Conservation (phyloP, 2,888 invertebrate species). For the Zygothrica quintamaculata region DNA sequence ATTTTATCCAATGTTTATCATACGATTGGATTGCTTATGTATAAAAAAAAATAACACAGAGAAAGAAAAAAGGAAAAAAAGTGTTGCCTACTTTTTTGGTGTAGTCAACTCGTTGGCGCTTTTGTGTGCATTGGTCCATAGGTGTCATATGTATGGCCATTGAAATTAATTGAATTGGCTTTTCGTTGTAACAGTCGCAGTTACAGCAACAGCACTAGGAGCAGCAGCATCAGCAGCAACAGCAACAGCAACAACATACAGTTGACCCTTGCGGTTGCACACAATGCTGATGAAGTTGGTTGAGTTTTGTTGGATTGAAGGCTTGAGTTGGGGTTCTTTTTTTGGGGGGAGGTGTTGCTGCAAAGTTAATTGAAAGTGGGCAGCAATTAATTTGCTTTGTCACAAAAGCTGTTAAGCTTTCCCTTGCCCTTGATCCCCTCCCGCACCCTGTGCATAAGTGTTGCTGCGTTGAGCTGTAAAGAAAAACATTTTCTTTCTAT, state of each 20-base stretch:
- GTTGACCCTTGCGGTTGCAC: conserved; percentile 66
- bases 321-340: conserved; percentile 7
- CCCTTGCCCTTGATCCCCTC: background rate
- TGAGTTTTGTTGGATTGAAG: background rate
- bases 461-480: conserved; percentile 37
- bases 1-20: conserved; percentile 33
- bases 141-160: conserved; percentile 75
- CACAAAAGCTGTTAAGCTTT: conserved; percentile 68
- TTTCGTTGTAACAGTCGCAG: conserved; percentile 55
- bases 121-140: conserved; percentile 68
- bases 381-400: conserved; percentile 80
- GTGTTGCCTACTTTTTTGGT: conserved; percentile 61
- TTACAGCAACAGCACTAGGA: conserved; percentile 21
- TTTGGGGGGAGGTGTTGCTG: conserved; percentile 20
- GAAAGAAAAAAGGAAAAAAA: no score
- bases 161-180: conserved; percentile 80
- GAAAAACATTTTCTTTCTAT: conserved; percentile 63
- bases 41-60: no score
- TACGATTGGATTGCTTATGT: conserved; percentile 55
- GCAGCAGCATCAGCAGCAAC: conserved; percentile 4
- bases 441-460: background rate
- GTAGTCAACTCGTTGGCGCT: conserved; percentile 41
- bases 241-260: conserved; percentile 33
- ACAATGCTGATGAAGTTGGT: conserved; percentile 60
- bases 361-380: conserved; percentile 76